Evolutionary conservation across 2,797 vertebrate genomes (phyloP).

Genomic region (Silurus aristotelis): DNA sequence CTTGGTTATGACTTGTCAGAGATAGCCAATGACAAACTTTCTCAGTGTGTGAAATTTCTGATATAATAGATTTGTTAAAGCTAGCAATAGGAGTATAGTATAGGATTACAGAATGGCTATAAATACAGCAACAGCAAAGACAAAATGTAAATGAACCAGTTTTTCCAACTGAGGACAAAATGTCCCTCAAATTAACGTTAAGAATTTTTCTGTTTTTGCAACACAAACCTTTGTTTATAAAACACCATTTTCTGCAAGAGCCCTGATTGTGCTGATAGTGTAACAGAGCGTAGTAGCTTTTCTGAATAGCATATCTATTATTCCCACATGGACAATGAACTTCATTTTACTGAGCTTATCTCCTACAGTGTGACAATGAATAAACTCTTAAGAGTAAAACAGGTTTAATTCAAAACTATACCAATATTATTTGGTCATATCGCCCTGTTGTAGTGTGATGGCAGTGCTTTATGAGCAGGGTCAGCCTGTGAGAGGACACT

Average conservation of each 20-base stretch:
- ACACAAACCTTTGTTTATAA: background rate
- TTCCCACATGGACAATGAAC: background rate
- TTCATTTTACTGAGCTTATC: background rate
- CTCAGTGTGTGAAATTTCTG: background rate
- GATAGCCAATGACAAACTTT: background rate
- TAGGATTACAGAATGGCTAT: background rate
- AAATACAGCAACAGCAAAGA: background rate
- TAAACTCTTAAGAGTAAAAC: background rate
- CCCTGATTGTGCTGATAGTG: background rate
- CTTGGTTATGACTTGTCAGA: background rate
- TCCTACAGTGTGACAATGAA: background rate
- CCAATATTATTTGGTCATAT: background rate
- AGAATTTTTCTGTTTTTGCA: background rate
- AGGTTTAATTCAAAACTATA: background rate
- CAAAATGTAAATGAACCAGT: background rate
- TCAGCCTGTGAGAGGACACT: slow-evolving; percentile 22
- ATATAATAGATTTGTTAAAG: background rate
- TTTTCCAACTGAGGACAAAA: background rate
- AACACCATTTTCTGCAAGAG: background rate
- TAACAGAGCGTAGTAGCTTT: background rate
- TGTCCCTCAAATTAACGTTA: background rate
- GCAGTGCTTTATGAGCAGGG: slow-evolving; percentile 11
- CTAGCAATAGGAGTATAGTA: background rate
- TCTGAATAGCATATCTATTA: background rate
- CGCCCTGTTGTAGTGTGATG: background rate